Conservation (phyloP, 2,797 vertebrate genomes). For the Brachyrhaphis roseni region DNA sequence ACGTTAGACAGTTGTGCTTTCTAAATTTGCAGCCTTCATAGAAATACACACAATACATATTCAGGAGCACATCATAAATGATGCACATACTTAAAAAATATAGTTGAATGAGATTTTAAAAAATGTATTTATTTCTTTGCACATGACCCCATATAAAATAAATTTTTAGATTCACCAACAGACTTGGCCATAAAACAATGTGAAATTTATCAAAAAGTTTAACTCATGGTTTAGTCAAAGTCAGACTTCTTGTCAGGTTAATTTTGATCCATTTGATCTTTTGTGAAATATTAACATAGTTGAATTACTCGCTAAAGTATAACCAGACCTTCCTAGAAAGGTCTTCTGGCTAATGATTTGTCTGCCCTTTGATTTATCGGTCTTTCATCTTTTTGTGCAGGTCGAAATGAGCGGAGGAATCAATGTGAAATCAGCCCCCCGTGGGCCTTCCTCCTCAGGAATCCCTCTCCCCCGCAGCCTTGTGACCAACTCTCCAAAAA, state of each 20-base stretch:
- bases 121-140: not conserved
- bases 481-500: constrained; percentile 78
- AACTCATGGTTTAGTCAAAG: constrained; percentile 40
- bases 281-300: constrained; percentile 20
- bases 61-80: not conserved
- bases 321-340: constrained; percentile 5
- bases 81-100: not conserved
- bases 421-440: constrained; percentile 79
- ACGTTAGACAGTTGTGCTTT: not conserved
- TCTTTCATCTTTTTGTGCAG: constrained; percentile 45
- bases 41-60: not conserved
- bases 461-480: constrained; percentile 83
- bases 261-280: constrained; percentile 17
- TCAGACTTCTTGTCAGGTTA: not conserved
- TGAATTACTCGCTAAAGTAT: constrained; percentile 8
- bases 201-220: constrained; percentile 19
- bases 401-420: constrained; percentile 84
- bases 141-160: not conserved
- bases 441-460: constrained; percentile 80
- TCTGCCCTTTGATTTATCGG: not conserved
- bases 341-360: constrained; percentile 6
- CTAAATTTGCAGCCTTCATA: not conserved
- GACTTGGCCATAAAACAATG: not conserved
- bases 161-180: not conserved
- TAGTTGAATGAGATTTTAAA: not conserved